Evolutionary conservation across 2,113 vertebrate genomes (phyloP), one percentile per base, ranked within the genome.

Genomic region (Ptilonorhynchus violaceus): DNA sequence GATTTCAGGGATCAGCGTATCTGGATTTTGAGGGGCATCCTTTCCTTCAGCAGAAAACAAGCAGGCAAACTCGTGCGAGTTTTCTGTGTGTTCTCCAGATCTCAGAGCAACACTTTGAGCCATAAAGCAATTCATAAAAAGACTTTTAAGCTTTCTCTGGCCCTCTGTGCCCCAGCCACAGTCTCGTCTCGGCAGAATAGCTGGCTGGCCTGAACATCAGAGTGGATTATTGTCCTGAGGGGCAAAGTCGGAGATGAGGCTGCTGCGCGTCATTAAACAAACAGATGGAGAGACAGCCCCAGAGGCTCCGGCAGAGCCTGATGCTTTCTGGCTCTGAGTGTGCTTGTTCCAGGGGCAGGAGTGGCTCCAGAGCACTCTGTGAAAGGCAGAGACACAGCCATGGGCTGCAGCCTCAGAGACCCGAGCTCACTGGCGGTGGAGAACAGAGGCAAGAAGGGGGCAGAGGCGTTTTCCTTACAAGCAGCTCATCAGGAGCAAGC

Each of bases 211-310:
- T 41, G 33, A 88, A 74, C 93, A 85, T 91, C 92, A 79, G 95
- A 96, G 89, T 78, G 50, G 84, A 92, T 95, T 69, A 55, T 59
- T 94, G 91, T 94, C 94, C 93, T 76, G 72, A 73, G 91, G 93
- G 84, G 80, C 21, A 39, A 76, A 96, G 64, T 46, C 9, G 9
- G 87, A 85, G 89, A 94, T 72, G 89, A 89, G 66, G 73, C 81
- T 96, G 93, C 89, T 92, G 92, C n/a, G 8, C 7, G 10, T 96
- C 96, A 92, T 95, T 97, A 96, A 90, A 81, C 92, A 96, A 95
- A 92, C 96, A 96, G 93, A 96, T 82, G 70, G 91, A 88, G 91
- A 96, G 88, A 91, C 90, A 94, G 86, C 85, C 93, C 93, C 67
- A 44, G 73, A 84, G 94, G 86, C 93, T 85, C 63, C 7, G 10